Percentiles rank a stretch among this genome's conserved stretches.
Evolutionary conservation across 2,797 vertebrate species (phyloP).

Genomic region (Siniperca obscura): DNA sequence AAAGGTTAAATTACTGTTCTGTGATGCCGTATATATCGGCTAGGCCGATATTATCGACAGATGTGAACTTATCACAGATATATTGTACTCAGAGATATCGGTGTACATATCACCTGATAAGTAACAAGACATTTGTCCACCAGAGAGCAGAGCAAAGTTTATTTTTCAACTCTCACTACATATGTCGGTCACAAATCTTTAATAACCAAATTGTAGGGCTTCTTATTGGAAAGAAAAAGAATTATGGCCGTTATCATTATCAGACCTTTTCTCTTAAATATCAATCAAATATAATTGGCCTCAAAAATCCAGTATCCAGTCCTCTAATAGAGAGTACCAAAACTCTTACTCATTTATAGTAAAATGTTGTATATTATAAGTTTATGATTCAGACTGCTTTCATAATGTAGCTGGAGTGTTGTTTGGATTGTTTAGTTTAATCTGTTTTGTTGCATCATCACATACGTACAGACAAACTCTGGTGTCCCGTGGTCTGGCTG

Average conservation of each 20-base stretch:
- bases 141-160: too few relatives aligned
- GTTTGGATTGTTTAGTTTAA: constrained; percentile 25
- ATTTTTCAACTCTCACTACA: background rate
- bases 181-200: background rate
- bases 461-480: constrained; percentile 7
- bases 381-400: constrained; percentile 13
- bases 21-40: too few relatives aligned
- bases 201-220: background rate
- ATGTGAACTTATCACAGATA: background rate
- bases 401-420: constrained; percentile 1
- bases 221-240: background rate
- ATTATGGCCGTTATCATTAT: background rate
- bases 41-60: background rate
- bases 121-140: too few relatives aligned
- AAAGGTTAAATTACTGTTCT: too few relatives aligned
- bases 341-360: background rate
- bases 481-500: background rate
- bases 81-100: background rate
- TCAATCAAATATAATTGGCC: background rate
- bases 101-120: too few relatives aligned
- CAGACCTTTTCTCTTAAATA: background rate
- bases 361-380: background rate
- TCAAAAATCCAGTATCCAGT: background rate
- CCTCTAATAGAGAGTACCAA: background rate
- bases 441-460: constrained; percentile 33